Conservation (phyloP, 2,797 vertebrate species). For the Crypturellus tataupa region DNA sequence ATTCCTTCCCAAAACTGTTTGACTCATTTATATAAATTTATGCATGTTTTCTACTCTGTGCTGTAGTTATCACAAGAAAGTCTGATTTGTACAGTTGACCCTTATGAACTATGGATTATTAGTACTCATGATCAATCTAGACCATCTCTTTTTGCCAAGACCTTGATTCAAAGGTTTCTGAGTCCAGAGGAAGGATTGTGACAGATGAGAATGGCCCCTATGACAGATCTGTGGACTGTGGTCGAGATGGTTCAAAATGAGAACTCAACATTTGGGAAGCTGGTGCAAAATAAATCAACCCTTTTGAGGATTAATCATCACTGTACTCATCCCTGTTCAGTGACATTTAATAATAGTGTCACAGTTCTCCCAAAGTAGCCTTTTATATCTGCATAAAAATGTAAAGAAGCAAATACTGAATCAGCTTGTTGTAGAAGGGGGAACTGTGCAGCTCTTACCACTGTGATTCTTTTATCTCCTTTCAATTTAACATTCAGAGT, state of each 20-base stretch:
- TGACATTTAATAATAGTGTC: constrained; percentile 74
- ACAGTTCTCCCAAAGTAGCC: constrained; percentile 76
- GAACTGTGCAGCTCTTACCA: constrained; percentile 46
- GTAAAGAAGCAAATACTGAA: constrained; percentile 72
- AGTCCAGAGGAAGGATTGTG: neutral
- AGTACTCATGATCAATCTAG: neutral
- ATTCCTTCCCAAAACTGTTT: neutral
- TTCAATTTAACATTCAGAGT: constrained; percentile 77
- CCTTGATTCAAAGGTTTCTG: neutral
- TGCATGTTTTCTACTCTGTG: neutral
- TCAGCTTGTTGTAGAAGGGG: constrained; percentile 55
- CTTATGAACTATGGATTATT: neutral
- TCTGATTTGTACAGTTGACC: neutral
- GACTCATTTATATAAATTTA: neutral
- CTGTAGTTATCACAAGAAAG: neutral
- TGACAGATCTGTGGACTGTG: neutral
- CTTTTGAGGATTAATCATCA: constrained; percentile 38
- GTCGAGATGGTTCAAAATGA: neutral
- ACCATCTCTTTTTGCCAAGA: neutral
- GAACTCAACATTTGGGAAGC: neutral
- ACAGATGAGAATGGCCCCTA: neutral
- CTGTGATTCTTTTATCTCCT: constrained; percentile 75
- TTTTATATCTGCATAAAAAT: constrained; percentile 77
- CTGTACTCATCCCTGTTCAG: constrained; percentile 30
- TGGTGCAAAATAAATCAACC: neutral